Base-by-base conservation (phyloP, 2,888 invertebrate species). In the Nemotelus pantherinus region DNA sequence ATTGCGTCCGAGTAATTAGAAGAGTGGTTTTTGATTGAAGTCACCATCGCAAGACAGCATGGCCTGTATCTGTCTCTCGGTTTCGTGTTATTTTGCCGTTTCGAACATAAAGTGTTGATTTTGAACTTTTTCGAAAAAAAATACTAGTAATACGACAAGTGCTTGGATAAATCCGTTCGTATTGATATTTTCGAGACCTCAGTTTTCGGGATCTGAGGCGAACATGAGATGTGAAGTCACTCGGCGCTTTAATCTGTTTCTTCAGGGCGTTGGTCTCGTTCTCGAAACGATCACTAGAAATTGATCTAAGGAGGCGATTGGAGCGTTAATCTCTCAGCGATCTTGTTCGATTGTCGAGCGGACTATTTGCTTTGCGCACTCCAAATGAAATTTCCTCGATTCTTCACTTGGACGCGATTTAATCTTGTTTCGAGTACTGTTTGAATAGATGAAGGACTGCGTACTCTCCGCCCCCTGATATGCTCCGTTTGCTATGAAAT, bases 1-100 rank as follows among this genome's bases (percentile, higher is more conserved):
- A 74, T 74, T 44, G 60, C 74, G 74, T 74, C 60, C 60, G 57
- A 74, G 74, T 74, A 74, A 74, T 74, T 74, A 74, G 74, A 74
- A 74, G 74, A 74, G 74, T 74, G 57, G 74, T 74, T 74, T 74
- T 74, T 74, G 74, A 74, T 74, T 74, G 74, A 74, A 74, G 60
- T 74, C 74, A 74, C 74, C 74, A 63, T 74, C 74, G 48, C 74
- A 25, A 63, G 74, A 60, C 39, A 50, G 70, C 41, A 60, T 25
- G 25, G 25, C 25, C n/a, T n/a, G 58, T 58, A n/a, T 58, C n/a
- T 10, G 53, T 6, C 10, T 53, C 25, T 25, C 25, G 25, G 25
- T 25, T 25, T 25, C 25, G 25, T 25, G 25, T 25, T 25, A 25
- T 25, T 25, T 25, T 68, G 50, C 3, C 3, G 50, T 25, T 58